These are phyloP conservation scores for Lithophane ornitopus DNA, from an alignment of 2,888 invertebrate genomes.

Conservation along the genomic window DNA sequence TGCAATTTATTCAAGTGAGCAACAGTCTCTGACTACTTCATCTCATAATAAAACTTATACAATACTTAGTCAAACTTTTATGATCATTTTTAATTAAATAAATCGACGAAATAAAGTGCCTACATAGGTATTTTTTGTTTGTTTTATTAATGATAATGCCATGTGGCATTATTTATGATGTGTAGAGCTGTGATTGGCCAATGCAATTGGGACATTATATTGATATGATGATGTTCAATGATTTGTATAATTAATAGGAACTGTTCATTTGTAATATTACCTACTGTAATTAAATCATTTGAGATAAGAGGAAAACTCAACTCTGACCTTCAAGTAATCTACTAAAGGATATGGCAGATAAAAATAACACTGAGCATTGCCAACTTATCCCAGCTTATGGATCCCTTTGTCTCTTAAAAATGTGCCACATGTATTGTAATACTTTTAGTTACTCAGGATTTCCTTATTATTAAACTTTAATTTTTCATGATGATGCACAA, in stretches of 20 bases:
- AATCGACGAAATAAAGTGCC: background rate
- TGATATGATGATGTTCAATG: background rate
- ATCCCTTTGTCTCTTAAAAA: conserved; percentile 23
- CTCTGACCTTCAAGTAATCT: conserved; percentile 27
- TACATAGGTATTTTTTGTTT: background rate
- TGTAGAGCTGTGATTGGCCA: conserved; percentile 53
- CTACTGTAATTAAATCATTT: conserved; percentile 8
- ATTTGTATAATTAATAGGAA: background rate
- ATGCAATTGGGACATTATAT: conserved; percentile 1
- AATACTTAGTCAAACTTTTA: background rate
- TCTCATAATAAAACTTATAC: background rate
- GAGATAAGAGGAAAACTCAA: conserved; percentile 30
- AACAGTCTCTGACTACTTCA: conserved; percentile 2
- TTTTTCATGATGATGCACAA: background rate
- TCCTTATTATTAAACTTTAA: background rate
- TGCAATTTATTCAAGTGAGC: conserved; percentile 4
- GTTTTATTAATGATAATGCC: background rate
- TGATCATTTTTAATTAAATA: background rate
- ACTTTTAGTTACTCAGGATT: background rate
- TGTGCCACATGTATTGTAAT: background rate
- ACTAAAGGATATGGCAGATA: conserved; percentile 33
- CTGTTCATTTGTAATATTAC: conserved; percentile 2
- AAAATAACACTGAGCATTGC: conserved; percentile 20
- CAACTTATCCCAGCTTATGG: conserved; percentile 3
- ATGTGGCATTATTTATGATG: conserved; percentile 39